These are phyloP conservation scores for Nomada ruficornis DNA, from an alignment of 2,888 invertebrate species.

Conservation along the genomic window DNA sequence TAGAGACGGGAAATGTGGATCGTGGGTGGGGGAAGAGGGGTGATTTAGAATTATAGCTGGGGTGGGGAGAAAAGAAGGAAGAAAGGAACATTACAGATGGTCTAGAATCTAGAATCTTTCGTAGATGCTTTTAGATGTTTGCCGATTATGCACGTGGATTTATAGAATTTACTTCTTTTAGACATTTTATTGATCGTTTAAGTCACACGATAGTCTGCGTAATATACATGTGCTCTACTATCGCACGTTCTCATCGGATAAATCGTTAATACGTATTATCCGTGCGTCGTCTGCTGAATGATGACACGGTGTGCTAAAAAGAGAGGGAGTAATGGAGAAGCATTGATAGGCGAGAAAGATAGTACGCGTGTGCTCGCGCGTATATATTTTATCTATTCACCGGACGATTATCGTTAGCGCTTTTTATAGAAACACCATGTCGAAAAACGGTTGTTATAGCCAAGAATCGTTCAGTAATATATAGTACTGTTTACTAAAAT, in stretches of 20 bases:
- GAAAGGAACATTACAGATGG: constrained; percentile 27
- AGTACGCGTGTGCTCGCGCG: constrained; percentile 13
- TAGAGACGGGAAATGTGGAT: constrained; percentile 23
- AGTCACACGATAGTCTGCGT: constrained; percentile 7
- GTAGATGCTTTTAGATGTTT: constrained; percentile 44
- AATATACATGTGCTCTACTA: constrained; percentile 21
- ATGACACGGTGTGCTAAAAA: constrained; percentile 43
- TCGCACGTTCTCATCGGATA: constrained; percentile 53
- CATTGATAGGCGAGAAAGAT: constrained; percentile 17
- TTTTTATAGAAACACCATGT: constrained; percentile 49
- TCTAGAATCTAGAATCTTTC: constrained; percentile 38
- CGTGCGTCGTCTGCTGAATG: constrained; percentile 55
- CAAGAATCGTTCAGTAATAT: background rate
- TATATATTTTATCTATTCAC: constrained; percentile 54
- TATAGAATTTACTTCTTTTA: background rate
- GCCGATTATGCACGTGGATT: background rate
- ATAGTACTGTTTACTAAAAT: background rate
- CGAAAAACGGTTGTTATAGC: constrained; percentile 1
- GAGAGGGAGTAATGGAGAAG: constrained; percentile 35
- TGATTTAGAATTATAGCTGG: constrained; percentile 2
- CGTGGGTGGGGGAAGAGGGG: constrained; percentile 2
- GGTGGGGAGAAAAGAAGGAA: constrained; percentile 45
- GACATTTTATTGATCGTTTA: background rate
- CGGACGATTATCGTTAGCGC: constrained; percentile 56
- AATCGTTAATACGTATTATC: constrained; percentile 61